Conservation (phyloP, 2,888 invertebrate genomes). For the Trissoscelio sp. region DNA sequence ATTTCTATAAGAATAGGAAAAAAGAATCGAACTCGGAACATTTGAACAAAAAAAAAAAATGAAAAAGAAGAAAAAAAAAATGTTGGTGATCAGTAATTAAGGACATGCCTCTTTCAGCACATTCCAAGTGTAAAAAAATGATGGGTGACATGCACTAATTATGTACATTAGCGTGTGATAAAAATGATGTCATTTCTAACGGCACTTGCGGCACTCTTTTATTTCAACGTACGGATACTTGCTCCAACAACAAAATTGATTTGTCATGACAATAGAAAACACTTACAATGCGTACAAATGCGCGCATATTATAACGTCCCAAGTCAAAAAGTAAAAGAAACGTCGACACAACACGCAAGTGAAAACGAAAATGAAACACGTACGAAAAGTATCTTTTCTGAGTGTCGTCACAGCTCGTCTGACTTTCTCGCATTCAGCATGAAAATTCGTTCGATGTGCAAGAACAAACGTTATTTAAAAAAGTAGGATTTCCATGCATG, state of each 20-base stretch:
- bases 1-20: background rate
- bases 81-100: slow-evolving; percentile 61
- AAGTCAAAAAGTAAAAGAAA: slow-evolving; percentile 39
- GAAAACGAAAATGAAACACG: slow-evolving; percentile 8
- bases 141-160: slow-evolving; percentile 68
- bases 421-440: slow-evolving; percentile 47
- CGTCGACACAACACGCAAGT: slow-evolving; percentile 14
- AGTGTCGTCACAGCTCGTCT: slow-evolving; percentile 35
- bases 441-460: slow-evolving; percentile 60
- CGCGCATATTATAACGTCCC: slow-evolving; percentile 47
- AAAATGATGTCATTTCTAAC: slow-evolving; percentile 54
- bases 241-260: slow-evolving; percentile 63
- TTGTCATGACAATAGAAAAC: slow-evolving; percentile 63
- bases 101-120: slow-evolving; percentile 70
- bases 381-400: slow-evolving; percentile 26
- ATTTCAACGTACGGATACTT: slow-evolving; percentile 48
- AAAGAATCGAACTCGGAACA: slow-evolving; percentile 17
- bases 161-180: slow-evolving; percentile 68
- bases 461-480: slow-evolving; percentile 53
- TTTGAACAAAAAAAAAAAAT: slow-evolving; percentile 17
- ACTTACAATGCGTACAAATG: slow-evolving; percentile 63
- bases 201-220: slow-evolving; percentile 36
- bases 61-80: too few species aligned
- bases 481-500: slow-evolving; percentile 57
- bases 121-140: slow-evolving; percentile 64